Evolutionary conservation across 2,888 invertebrate species (phyloP).

Genomic region (Phasia obesa): DNA sequence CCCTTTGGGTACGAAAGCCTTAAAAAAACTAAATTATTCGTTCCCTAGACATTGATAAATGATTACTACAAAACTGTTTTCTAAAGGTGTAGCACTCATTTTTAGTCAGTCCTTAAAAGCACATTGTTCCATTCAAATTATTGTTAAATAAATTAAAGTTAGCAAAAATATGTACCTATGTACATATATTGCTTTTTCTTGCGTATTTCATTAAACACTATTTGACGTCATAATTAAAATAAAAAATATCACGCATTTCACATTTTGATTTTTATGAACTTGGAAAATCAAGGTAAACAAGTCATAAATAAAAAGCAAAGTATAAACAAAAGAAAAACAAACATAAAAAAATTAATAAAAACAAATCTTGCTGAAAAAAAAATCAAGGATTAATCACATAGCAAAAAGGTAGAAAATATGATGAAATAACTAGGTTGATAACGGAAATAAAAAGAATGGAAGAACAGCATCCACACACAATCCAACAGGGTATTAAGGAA

Average conservation of each 20-base stretch:
- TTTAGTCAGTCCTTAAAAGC: background rate
- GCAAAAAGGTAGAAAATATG: constrained; percentile 7
- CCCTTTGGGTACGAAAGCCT: too few relatives aligned
- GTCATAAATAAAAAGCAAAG: constrained; percentile 37
- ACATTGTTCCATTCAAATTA: background rate
- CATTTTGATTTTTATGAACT: constrained; percentile 25
- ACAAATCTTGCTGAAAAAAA: background rate
- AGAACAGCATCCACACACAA: constrained; percentile 58
- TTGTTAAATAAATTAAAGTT: too few relatives aligned
- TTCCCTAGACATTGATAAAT: too few relatives aligned
- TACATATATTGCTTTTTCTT: background rate
- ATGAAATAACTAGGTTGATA: constrained; percentile 46
- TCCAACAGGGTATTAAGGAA: constrained; percentile 27
- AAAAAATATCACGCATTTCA: constrained; percentile 16
- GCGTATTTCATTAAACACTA: background rate
- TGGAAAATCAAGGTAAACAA: constrained; percentile 58
- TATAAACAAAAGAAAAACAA: background rate
- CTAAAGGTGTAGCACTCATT: too few relatives aligned
- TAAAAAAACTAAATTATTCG: too few relatives aligned
- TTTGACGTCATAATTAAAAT: constrained; percentile 56
- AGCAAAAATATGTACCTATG: background rate
- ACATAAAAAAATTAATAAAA: constrained; percentile 4
- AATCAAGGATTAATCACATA: constrained; percentile 39
- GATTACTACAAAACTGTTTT: too few relatives aligned
- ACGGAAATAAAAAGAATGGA: constrained; percentile 20